Conservation (phyloP, 2,113 vertebrate species). For the Mormoops blainvillei region DNA sequence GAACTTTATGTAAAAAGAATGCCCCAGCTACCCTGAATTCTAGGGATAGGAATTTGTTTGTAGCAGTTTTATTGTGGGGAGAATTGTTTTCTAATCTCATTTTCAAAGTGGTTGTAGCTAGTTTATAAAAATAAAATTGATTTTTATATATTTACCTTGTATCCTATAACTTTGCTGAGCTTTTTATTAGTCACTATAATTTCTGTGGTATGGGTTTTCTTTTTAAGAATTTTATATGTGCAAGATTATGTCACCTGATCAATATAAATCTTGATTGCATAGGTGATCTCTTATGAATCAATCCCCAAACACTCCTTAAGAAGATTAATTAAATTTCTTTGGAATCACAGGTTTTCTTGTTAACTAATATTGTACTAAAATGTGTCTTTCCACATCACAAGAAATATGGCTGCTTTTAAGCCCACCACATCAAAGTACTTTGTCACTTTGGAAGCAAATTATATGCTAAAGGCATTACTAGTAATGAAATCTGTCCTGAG, state of each 20-base stretch:
- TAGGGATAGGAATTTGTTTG: not conserved
- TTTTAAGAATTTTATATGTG: too few species aligned
- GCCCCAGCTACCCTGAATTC: not conserved
- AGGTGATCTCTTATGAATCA: not conserved
- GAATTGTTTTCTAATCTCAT: not conserved
- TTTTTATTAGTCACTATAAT: not conserved
- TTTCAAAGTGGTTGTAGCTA: not conserved
- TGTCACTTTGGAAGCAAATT: not conserved
- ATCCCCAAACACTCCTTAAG: not conserved
- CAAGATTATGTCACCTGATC: too few species aligned
- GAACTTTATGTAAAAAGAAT: not conserved
- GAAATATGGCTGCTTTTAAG: too few species aligned
- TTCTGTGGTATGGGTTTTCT: not conserved
- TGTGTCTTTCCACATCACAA: not conserved
- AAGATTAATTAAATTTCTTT: not conserved
- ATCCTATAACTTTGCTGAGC: not conserved
- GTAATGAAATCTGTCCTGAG: not conserved
- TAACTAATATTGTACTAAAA: not conserved
- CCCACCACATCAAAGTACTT: not conserved
- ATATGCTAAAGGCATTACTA: not conserved
- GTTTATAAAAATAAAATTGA: not conserved
- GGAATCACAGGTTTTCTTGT: not conserved
- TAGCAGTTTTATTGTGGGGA: not conserved
- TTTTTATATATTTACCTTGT: not conserved
- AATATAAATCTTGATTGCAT: not conserved